Evolutionary conservation across 2,888 invertebrate species (phyloP).

Genomic region (Heteromyza rotundicornis): DNA sequence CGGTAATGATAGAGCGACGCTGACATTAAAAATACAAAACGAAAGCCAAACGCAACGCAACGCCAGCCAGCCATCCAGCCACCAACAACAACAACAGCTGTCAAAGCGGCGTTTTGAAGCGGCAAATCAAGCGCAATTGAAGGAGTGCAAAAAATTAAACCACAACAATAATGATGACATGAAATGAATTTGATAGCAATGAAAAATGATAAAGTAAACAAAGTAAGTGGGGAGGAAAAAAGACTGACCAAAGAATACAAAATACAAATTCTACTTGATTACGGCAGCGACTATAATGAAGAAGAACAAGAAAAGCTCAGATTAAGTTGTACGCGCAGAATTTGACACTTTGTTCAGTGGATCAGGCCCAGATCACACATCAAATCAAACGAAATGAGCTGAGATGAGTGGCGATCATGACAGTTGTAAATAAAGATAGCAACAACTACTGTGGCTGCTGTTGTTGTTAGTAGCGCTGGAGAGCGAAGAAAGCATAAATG

Average conservation of each 20-base stretch:
- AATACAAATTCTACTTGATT: not conserved
- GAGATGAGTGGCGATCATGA: too few species aligned
- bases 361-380: too few species aligned
- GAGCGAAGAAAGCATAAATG: too few species aligned
- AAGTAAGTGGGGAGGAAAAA: slow-evolving; percentile 7
- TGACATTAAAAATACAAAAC: not conserved
- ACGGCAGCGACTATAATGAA: slow-evolving; percentile 20
- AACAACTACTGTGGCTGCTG: too few species aligned
- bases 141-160: slow-evolving; percentile 46
- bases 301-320: not conserved
- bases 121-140: slow-evolving; percentile 53
- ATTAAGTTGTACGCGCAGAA: not conserved
- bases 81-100: slow-evolving; percentile 35
- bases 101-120: slow-evolving; percentile 37
- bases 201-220: slow-evolving; percentile 29
- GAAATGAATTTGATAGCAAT: slow-evolving; percentile 25
- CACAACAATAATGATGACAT: slow-evolving; percentile 14
- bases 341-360: not conserved
- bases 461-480: too few species aligned
- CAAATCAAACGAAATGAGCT: too few species aligned
- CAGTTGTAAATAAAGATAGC: too few species aligned
- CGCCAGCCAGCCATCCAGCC: too few species aligned
- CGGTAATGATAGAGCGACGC: not conserved
- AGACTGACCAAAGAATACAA: not conserved
- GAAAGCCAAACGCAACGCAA: too few species aligned